Evolutionary conservation across 2,888 invertebrate species (phyloP).

Genomic region (Nemotelus pantherinus): DNA sequence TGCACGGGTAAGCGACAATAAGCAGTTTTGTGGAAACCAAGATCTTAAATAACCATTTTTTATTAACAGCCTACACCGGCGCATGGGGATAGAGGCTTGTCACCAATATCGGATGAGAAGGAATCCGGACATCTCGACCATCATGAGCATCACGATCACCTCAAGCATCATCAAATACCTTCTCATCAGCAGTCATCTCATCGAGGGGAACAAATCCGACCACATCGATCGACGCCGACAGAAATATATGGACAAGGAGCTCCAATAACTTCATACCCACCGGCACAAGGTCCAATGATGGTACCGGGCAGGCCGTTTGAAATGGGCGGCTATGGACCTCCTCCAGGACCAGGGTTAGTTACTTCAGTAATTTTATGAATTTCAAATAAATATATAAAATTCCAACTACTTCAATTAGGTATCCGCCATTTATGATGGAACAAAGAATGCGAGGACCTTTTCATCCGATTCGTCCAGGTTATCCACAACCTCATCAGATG

Average conservation of each 20-base stretch:
- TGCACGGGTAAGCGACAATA: conserved; percentile 34
- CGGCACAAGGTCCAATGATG: conserved; percentile 44
- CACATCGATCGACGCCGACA: conserved; percentile 44
- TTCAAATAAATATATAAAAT: conserved; percentile 4
- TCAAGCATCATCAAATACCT: conserved; percentile 52
- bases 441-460: conserved; percentile 48
- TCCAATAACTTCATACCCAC: conserved; percentile 43
- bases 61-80: conserved; percentile 24
- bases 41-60: not conserved
- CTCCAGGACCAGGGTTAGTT: conserved; percentile 39
- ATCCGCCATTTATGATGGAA: conserved; percentile 48
- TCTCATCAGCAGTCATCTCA: conserved; percentile 44
- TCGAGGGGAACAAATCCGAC: conserved; percentile 39
- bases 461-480: conserved; percentile 51
- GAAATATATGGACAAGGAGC: conserved; percentile 45
- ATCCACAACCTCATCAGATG: conserved; percentile 47
- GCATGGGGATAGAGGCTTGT: conserved; percentile 74
- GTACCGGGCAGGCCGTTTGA: conserved; percentile 47
- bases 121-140: conserved; percentile 53
- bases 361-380: conserved; percentile 12
- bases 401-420: conserved; percentile 26
- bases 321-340: conserved; percentile 47
- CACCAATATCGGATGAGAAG: conserved; percentile 76
- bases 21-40: not conserved
- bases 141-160: conserved; percentile 51